A percentile compares a stretch with the other conserved stretches of the same genome.
Evolutionary conservation across 2,113 vertebrate species (phyloP).

Genomic region (Oryzias javanicus): DNA sequence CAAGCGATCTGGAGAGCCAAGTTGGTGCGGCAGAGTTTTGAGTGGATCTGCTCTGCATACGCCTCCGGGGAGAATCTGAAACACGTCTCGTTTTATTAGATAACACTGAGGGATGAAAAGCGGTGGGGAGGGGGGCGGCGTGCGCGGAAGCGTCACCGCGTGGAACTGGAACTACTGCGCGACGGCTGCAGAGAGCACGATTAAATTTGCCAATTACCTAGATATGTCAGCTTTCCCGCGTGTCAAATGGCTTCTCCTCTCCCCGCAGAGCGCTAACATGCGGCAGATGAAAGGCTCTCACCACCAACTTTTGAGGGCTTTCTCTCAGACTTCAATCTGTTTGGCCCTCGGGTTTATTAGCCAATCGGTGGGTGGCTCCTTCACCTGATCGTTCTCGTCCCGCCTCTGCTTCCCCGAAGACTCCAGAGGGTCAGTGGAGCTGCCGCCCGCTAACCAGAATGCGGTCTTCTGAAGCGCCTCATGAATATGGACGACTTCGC

Average conservation of each 20-base stretch:
- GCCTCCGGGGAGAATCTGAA: conserved; percentile 8
- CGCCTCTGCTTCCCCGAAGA: conserved; percentile 10
- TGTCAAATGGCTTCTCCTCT: conserved; percentile 1
- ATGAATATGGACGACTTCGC: conserved; percentile 60
- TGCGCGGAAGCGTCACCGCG: not conserved
- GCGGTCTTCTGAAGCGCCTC: conserved; percentile 38
- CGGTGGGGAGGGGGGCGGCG: not conserved
- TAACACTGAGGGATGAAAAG: conserved; percentile 22
- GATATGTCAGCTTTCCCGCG: not conserved
- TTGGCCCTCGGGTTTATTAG: conserved; percentile 43
- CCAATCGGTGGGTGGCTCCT: conserved; percentile 40
- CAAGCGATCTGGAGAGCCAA: not conserved
- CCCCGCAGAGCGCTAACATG: not conserved
- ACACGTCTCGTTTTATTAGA: conserved; percentile 13
- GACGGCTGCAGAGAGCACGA: not conserved
- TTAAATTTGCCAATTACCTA: conserved; percentile 4
- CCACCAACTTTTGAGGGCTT: conserved; percentile 9
- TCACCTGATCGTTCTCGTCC: conserved; percentile 33
- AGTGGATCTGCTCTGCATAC: not conserved
- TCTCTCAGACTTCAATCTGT: conserved; percentile 15
- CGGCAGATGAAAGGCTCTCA: conserved; percentile 12
- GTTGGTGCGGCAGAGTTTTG: not conserved
- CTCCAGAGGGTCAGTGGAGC: conserved; percentile 27
- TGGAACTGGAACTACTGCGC: not conserved
- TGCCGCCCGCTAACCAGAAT: conserved; percentile 31